Conservation (phyloP, 2,888 invertebrate species). For the Abrostola tripartita region DNA sequence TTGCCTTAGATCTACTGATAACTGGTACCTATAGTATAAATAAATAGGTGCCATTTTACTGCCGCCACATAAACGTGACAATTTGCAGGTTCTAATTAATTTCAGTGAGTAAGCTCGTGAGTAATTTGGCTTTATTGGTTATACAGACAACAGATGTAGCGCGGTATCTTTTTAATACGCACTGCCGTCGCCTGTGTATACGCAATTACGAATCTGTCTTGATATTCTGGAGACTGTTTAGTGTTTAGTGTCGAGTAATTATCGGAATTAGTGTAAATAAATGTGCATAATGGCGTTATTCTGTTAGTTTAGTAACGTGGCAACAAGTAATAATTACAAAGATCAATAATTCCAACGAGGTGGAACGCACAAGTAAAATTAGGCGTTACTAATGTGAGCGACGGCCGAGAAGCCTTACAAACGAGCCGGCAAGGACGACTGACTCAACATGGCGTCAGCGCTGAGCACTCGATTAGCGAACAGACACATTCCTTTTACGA, state of each 20-base stretch:
- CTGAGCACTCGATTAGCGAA: conserved; percentile 50
- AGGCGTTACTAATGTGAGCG: conserved; percentile 60
- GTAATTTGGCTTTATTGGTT: conserved; percentile 17
- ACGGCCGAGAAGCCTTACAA: conserved; percentile 65
- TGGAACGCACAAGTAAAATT: conserved; percentile 42
- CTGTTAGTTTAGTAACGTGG: conserved; percentile 8
- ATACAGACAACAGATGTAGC: conserved; percentile 5
- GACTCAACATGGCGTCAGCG: conserved; percentile 73
- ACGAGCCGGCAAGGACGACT: conserved; percentile 70
- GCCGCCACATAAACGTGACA: conserved; percentile 22
- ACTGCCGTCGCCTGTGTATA: conserved; percentile 1
- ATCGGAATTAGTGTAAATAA: background rate
- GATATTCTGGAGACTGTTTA: conserved; percentile 2
- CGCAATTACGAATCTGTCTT: conserved; percentile 14
- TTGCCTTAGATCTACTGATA: conserved; percentile 42
- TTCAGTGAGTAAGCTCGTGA: conserved; percentile 13
- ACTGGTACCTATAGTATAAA: conserved; percentile 7
- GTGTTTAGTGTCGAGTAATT: background rate
- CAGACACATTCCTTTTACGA: conserved; percentile 66
- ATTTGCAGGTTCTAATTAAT: conserved; percentile 21
- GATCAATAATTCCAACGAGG: conserved; percentile 39
- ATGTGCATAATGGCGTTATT: conserved; percentile 1
- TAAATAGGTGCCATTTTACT: conserved; percentile 9
- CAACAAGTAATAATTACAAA: conserved; percentile 27
- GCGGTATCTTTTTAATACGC: conserved; percentile 14